Conservation (phyloP, 2,113 vertebrate genomes). For the Scatophagus argus region DNA sequence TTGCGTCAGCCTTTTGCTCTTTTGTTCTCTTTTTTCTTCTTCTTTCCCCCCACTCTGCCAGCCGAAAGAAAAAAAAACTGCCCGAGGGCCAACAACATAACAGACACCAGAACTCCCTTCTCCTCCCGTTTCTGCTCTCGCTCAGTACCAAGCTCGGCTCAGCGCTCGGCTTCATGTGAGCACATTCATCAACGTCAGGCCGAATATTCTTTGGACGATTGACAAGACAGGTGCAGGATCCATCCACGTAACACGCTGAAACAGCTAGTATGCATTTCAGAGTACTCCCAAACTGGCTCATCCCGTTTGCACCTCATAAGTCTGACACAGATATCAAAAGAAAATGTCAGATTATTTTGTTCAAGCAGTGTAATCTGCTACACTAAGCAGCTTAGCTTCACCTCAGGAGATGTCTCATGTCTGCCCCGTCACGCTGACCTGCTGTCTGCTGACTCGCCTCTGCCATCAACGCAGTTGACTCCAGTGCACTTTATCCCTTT, state of each 20-base stretch:
- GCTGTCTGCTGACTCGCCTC: conserved; percentile 40
- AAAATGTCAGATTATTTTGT: conserved; percentile 54
- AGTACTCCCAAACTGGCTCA: conserved; percentile 31
- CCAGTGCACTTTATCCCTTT: conserved; percentile 28
- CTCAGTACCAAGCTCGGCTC: conserved; percentile 45
- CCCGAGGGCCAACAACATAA: conserved; percentile 64
- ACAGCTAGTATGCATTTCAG: conserved; percentile 19
- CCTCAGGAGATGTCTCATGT: conserved; percentile 51
- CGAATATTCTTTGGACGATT: conserved; percentile 57
- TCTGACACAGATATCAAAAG: conserved; percentile 59
- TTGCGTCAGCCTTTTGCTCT: conserved; percentile 42
- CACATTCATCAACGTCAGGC: conserved; percentile 69
- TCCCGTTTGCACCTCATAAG: conserved; percentile 32
- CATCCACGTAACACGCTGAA: conserved; percentile 3
- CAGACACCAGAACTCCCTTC: conserved; percentile 66
- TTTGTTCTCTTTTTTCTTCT: conserved; percentile 41
- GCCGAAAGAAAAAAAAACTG: conserved; percentile 49
- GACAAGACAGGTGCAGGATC: conserved; percentile 68
- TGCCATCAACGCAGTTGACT: conserved; percentile 58
- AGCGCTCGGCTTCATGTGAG: conserved; percentile 42
- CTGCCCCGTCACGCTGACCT: conserved; percentile 42
- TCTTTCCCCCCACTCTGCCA: conserved; percentile 8
- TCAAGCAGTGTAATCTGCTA: conserved; percentile 49
- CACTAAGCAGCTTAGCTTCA: conserved; percentile 60
- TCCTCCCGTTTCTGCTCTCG: conserved; percentile 66